These are phyloP conservation scores for Cynoglossus semilaevis DNA, from an alignment of 2,113 vertebrate species.

Conservation along the genomic window DNA sequence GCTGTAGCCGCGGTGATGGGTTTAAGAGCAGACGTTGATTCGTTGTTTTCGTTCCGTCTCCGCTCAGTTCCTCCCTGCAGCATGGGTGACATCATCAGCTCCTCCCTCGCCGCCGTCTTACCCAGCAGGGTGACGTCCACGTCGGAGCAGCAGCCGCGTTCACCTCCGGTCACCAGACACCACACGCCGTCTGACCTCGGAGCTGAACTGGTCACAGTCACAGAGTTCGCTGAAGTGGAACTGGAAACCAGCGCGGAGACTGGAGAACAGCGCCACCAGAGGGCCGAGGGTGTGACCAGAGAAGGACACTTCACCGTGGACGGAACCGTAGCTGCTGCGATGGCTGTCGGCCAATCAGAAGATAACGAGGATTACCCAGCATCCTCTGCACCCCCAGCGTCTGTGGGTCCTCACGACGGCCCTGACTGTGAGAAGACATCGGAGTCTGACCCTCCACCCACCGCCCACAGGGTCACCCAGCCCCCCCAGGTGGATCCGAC, in stretches of 20 bases:
- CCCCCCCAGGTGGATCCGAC: too few relatives aligned
- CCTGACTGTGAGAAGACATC: constrained; percentile 78
- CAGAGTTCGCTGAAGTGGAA: constrained; percentile 61
- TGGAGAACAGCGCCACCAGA: constrained; percentile 31
- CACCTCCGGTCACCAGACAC: background rate
- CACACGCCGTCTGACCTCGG: constrained; percentile 13
- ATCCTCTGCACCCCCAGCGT: background rate
- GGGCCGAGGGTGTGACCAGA: background rate
- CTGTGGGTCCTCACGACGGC: constrained; percentile 60
- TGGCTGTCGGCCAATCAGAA: background rate
- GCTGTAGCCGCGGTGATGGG: too few relatives aligned
- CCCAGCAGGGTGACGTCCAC: background rate
- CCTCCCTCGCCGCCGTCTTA: constrained; percentile 47
- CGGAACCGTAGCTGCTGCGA: too few relatives aligned
- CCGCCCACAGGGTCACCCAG: constrained; percentile 78
- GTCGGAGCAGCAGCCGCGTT: constrained; percentile 5
- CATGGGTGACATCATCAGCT: constrained; percentile 58
- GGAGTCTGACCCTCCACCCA: constrained; percentile 79
- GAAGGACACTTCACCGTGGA: constrained; percentile 5
- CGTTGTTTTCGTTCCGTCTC: background rate
- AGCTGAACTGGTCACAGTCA: constrained; percentile 52
- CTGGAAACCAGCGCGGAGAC: constrained; percentile 14
- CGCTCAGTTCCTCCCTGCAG: constrained; percentile 56
- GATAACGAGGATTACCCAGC: background rate
- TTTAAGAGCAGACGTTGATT: too few relatives aligned